Conservation (phyloP, 1,140 invertebrate genomes). For the Daktulosphaira vitifoliae region DNA sequence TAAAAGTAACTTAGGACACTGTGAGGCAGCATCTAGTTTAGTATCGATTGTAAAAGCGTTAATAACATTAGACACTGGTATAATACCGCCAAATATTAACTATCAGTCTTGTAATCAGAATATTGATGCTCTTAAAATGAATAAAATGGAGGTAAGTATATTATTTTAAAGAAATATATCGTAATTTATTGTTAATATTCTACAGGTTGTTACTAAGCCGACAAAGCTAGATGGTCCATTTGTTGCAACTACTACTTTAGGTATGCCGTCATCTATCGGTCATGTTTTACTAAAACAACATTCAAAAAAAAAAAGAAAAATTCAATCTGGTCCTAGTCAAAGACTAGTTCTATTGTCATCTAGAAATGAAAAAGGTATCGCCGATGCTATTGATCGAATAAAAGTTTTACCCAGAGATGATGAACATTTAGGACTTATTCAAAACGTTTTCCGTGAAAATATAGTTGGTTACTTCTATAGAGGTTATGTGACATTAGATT, state of each 20-base stretch:
- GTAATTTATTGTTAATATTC: neutral
- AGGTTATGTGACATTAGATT: slow-evolving; percentile 46
- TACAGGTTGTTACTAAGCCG: slow-evolving; percentile 35
- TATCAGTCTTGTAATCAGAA: slow-evolving; percentile 27
- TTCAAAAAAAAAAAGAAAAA: slow-evolving; percentile 34
- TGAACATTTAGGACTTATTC: slow-evolving; percentile 45
- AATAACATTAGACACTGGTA: slow-evolving; percentile 51
- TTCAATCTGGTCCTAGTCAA: slow-evolving; percentile 35
- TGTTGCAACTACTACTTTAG: slow-evolving; percentile 53
- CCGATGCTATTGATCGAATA: slow-evolving; percentile 37
- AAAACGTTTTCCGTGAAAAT: slow-evolving; percentile 43
- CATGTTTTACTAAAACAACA: slow-evolving; percentile 48
- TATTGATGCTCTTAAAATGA: slow-evolving; percentile 26
- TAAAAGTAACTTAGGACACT: slow-evolving; percentile 68
- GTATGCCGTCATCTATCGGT: slow-evolving; percentile 54
- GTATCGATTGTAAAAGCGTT: slow-evolving; percentile 50
- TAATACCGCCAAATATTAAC: slow-evolving; percentile 59
- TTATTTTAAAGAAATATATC: neutral
- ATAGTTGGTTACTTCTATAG: slow-evolving; percentile 44
- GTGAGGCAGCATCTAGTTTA: slow-evolving; percentile 58
- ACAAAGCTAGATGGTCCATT: slow-evolving; percentile 41
- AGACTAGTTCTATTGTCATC: slow-evolving; percentile 38
- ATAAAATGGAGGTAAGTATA: slow-evolving; percentile 33
- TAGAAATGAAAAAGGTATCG: slow-evolving; percentile 37
- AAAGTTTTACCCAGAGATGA: slow-evolving; percentile 39